Evolutionary conservation across 2,888 invertebrate genomes (phyloP).

Genomic region (Cerceris rybyensis): DNA sequence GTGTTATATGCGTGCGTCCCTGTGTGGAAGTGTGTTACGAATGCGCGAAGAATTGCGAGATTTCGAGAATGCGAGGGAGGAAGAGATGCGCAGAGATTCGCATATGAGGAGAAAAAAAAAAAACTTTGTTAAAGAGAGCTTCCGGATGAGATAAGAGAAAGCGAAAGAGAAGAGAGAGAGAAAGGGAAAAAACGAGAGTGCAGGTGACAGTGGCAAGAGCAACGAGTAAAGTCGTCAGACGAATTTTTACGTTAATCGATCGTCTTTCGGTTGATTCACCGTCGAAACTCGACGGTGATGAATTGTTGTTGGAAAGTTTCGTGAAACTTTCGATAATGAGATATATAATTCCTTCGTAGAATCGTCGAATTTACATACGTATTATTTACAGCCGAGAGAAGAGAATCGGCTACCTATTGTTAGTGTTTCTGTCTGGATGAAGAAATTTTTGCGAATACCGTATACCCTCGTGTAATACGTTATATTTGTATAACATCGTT

Average conservation of each 20-base stretch:
- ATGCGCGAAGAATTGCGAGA: background rate
- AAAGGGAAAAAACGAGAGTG: constrained; percentile 1
- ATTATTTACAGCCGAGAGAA: background rate
- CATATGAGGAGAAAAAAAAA: constrained; percentile 24
- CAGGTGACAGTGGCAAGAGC: constrained; percentile 28
- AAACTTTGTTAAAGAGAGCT: too few relatives aligned
- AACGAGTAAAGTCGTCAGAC: constrained; percentile 35
- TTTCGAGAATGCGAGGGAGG: constrained; percentile 4
- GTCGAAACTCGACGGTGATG: background rate
- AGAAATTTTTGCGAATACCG: background rate
- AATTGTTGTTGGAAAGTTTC: constrained; percentile 7
- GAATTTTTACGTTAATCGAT: constrained; percentile 43
- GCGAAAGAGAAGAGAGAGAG: constrained; percentile 2
- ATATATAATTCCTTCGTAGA: background rate
- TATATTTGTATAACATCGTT: too few relatives aligned
- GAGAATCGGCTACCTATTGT: background rate
- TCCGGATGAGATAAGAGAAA: too few relatives aligned
- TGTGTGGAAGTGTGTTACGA: constrained; percentile 12
- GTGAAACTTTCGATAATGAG: constrained; percentile 11
- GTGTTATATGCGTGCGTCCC: constrained; percentile 5
- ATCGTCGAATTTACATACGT: background rate
- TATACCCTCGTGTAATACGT: too few relatives aligned
- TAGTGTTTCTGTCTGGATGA: background rate
- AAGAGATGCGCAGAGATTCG: constrained; percentile 48
- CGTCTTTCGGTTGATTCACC: background rate